phyloP scores from a whole-genome alignment of 2,888 invertebrate species.

The Dioctria linearis region DNA sequence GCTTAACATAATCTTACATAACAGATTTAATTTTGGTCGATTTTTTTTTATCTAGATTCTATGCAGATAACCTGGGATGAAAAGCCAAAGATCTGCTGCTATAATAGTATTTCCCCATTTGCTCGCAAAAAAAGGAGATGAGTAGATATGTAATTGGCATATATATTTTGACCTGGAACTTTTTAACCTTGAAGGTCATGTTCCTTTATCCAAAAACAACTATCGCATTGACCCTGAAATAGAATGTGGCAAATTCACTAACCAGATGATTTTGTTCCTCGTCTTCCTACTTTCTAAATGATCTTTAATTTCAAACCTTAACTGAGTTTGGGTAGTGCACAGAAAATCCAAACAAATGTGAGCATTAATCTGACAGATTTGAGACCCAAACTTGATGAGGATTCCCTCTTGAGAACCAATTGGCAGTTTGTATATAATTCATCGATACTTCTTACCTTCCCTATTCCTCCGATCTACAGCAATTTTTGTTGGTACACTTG shows the following conservation, averaged over 20 bases:
- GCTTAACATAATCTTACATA: too few species aligned
- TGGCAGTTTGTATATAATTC: background rate
- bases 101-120: too few species aligned
- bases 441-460: background rate
- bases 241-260: background rate
- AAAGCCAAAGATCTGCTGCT: too few species aligned
- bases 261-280: background rate
- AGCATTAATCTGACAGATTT: slow-evolving; percentile 1
- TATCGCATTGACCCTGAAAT: too few species aligned
- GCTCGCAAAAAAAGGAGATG: too few species aligned
- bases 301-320: background rate
- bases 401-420: background rate
- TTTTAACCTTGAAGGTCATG: too few species aligned
- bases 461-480: background rate
- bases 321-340: background rate
- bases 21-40: too few species aligned
- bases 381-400: slow-evolving; percentile 5
- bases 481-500: background rate
- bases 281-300: background rate
- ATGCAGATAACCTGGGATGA: too few species aligned
- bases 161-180: too few species aligned
- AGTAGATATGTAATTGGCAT: too few species aligned
- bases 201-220: too few species aligned
- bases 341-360: background rate
- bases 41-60: too few species aligned